phyloP scores from a whole-genome alignment of 1,140 invertebrate species.

The Scaptomyza pallida region DNA sequence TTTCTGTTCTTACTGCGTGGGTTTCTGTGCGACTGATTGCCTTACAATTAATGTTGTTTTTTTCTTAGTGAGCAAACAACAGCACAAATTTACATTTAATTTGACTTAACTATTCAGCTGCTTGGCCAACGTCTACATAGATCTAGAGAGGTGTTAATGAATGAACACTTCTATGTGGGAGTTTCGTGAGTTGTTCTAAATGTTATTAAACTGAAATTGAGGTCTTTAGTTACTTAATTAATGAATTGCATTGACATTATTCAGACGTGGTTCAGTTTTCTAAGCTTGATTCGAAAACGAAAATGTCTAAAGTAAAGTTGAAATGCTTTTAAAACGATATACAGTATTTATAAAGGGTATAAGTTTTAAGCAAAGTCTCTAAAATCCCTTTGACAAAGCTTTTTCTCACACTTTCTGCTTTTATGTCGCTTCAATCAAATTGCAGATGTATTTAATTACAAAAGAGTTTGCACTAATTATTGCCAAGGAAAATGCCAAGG shows the following conservation, averaged over 20 bases:
- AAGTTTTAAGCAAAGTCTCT: not conserved
- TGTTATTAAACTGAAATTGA: constrained; percentile 1
- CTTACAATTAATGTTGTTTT: constrained; percentile 59
- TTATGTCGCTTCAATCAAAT: not conserved
- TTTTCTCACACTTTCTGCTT: no score
- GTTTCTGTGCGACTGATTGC: constrained; percentile 53
- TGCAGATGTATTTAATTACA: constrained; percentile 36
- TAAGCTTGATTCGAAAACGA: not conserved
- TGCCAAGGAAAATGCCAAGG: constrained; percentile 37
- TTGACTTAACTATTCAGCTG: constrained; percentile 41
- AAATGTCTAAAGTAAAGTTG: not conserved
- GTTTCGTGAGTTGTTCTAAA: not conserved
- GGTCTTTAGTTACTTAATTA: constrained; percentile 1
- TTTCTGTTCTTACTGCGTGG: constrained; percentile 46
- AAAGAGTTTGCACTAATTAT: constrained; percentile 58
- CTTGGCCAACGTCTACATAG: constrained; percentile 37
- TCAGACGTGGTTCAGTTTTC: not conserved
- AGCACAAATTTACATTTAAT: constrained; percentile 73
- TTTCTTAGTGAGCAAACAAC: not conserved
- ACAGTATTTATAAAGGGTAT: no score
- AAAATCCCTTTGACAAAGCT: no score
- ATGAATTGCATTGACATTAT: constrained; percentile 3
- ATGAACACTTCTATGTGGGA: constrained; percentile 34
- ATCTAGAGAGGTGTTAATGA: constrained; percentile 57
- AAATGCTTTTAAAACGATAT: not conserved